These are phyloP conservation scores for Nephrocerus scutellatus DNA, from an alignment of 2,888 invertebrate genomes.

Conservation along the genomic window DNA sequence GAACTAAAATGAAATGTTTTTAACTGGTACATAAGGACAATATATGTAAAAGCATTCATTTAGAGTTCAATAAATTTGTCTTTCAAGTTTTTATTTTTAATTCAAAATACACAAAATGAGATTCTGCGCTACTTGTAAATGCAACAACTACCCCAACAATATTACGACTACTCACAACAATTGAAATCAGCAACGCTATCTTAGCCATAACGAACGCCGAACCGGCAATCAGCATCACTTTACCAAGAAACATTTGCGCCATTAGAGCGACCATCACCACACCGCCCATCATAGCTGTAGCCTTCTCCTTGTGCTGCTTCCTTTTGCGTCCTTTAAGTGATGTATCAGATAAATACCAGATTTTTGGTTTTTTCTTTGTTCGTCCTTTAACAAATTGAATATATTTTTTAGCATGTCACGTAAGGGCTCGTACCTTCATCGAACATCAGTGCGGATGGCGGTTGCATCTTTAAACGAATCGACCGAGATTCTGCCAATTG, in stretches of 20 bases:
- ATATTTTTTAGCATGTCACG: constrained; percentile 25
- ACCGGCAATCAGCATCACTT: constrained; percentile 61
- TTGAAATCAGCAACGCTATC: constrained; percentile 56
- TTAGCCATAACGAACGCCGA: constrained; percentile 62
- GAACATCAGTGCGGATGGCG: constrained; percentile 14
- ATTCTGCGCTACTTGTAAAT: neutral
- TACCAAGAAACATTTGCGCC: constrained; percentile 60
- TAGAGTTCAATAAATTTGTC: too few relatives aligned
- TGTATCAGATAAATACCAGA: constrained; percentile 30
- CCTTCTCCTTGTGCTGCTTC: constrained; percentile 45
- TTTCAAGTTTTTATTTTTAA: too few relatives aligned
- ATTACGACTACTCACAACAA: constrained; percentile 47
- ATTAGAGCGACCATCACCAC: constrained; percentile 58
- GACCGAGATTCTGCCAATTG: constrained; percentile 31
- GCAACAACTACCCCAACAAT: neutral
- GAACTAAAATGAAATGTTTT: constrained; percentile 42
- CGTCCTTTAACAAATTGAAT: constrained; percentile 11
- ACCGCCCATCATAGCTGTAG: constrained; percentile 56
- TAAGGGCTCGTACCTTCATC: constrained; percentile 44
- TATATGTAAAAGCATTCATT: too few relatives aligned
- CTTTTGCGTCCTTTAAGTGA: constrained; percentile 51
- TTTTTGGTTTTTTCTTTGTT: constrained; percentile 23
- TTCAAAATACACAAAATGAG: neutral
- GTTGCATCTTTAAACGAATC: constrained; percentile 32
- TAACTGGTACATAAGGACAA: too few relatives aligned